Evolutionary conservation across 2,888 invertebrate genomes (phyloP), one percentile per base, ranked within the genome.

Genomic region (Lamellibrachia columna): DNA sequence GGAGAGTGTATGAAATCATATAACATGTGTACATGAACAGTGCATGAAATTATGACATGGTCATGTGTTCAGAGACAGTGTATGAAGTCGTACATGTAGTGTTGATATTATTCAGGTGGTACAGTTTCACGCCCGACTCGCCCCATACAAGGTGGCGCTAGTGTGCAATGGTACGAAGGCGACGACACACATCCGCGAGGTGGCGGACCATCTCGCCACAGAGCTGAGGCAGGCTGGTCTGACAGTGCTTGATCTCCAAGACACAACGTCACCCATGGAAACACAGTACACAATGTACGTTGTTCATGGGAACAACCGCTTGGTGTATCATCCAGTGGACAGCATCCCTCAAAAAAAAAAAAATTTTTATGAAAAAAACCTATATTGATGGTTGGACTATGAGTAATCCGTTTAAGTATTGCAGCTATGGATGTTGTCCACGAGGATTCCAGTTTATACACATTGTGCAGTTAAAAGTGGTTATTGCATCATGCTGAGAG

Each of bases 121-220:
- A 52, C 95, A 95, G 91, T 93, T 96, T 15, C 95, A 95, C 92
- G 94, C 94, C n/a, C 93, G 93, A 11, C 93, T 96, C 90, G 95
- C 95, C 11, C 96, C 95, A 11, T 96, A 95, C 93, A 95, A 95
- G 92, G 94, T 95, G 28, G 95, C 95, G 53, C 90, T 95, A 52
- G 94, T 94, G 58, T 94, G 92, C 15, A 92, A 93, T 92, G 95
- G 94, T 7, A 93, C 94, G 53, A 58, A 90, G n/a, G 94, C 93
- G 90, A 91, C 94, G 7, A 92, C 93, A 53, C 95, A 95, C 92
- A 93, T 95, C 4, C 92, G 93, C 6, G 94, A 94, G 90, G 93
- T 95, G 15, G 94, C 95, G 22, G 94, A 94, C 11, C 94, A 95
- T 90, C 93, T 95, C 40, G 93, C 93, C 52, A 93, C 94, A 91